A percentile compares a stretch with the other conserved stretches of the same genome.
Conservation (phyloP, 2,888 invertebrate genomes). For the Drosophila antonietae region DNA sequence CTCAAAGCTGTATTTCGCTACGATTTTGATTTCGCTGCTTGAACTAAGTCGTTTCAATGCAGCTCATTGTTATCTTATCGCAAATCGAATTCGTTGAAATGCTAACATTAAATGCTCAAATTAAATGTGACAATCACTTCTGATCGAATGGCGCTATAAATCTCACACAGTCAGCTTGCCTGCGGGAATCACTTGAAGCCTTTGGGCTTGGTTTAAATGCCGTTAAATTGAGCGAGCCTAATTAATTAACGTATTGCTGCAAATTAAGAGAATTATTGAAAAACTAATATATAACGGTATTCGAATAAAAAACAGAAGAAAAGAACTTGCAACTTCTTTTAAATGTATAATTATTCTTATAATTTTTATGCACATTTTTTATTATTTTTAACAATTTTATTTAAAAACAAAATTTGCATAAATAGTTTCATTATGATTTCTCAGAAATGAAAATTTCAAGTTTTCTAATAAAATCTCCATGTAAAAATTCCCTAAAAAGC, state of each 20-base stretch:
- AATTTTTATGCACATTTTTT: neutral
- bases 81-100: slow-evolving; percentile 16
- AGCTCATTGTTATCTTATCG: slow-evolving; percentile 22
- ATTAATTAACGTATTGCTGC: slow-evolving; percentile 18
- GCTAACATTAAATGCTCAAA: slow-evolving; percentile 13
- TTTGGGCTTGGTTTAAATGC: neutral
- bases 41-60: slow-evolving; percentile 23
- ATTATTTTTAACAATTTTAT: too few relatives aligned
- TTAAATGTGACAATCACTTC: slow-evolving; percentile 38
- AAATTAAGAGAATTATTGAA: neutral
- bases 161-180: slow-evolving; percentile 5
- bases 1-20: slow-evolving; percentile 1
- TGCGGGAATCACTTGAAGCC: neutral
- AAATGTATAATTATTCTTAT: too few relatives aligned
- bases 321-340: too few relatives aligned
- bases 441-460: neutral
- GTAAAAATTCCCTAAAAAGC: neutral
- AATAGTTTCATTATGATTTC: neutral
- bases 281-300: neutral
- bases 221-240: slow-evolving; percentile 16
- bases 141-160: slow-evolving; percentile 37
- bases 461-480: neutral
- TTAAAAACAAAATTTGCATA: neutral
- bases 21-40: neutral
- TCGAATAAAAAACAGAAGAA: too few relatives aligned